Percentiles rank a stretch among this genome's conserved stretches.
Evolutionary conservation across 2,888 invertebrate genomes (phyloP).

Genomic region (Gymnosoma rotundatum): DNA sequence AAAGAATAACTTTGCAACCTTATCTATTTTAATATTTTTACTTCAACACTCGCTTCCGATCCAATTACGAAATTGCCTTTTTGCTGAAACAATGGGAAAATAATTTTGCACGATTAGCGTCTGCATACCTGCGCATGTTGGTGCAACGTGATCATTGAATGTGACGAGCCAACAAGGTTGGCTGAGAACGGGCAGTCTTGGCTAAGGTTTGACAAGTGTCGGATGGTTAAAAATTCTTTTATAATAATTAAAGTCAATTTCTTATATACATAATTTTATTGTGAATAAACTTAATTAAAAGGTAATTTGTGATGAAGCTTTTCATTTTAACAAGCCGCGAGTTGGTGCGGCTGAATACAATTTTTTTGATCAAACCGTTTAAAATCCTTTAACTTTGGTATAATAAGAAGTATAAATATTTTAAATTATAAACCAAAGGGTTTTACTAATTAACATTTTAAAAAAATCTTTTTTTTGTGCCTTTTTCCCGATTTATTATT

Average conservation of each 20-base stretch:
- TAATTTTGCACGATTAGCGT: conserved; percentile 30
- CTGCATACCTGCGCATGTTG: conserved; percentile 30
- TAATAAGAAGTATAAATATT: no score
- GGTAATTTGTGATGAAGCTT: neutral
- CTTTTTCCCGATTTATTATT: no score
- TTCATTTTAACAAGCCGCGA: neutral
- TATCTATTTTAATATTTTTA: neutral
- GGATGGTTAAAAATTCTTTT: neutral
- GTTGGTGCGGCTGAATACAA: neutral
- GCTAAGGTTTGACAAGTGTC: neutral
- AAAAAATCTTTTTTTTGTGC: no score
- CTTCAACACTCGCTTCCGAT: conserved; percentile 10
- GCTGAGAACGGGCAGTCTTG: conserved; percentile 3
- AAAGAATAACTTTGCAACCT: conserved; percentile 15
- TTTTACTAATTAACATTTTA: no score
- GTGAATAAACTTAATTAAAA: neutral
- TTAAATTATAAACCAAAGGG: no score
- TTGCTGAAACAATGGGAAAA: conserved; percentile 16
- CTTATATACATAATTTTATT: neutral
- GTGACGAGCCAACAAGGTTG: conserved; percentile 23
- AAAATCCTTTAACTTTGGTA: neutral
- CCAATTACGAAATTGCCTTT: conserved; percentile 8
- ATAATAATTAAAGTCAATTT: neutral
- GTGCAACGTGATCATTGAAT: conserved; percentile 10
- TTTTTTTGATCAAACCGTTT: neutral